A percentile compares a stretch with the other conserved stretches of the same genome.
These are phyloP conservation scores for Cheirogaleus medius DNA, from an alignment of 2,113 vertebrate species.

Conservation along the genomic window DNA sequence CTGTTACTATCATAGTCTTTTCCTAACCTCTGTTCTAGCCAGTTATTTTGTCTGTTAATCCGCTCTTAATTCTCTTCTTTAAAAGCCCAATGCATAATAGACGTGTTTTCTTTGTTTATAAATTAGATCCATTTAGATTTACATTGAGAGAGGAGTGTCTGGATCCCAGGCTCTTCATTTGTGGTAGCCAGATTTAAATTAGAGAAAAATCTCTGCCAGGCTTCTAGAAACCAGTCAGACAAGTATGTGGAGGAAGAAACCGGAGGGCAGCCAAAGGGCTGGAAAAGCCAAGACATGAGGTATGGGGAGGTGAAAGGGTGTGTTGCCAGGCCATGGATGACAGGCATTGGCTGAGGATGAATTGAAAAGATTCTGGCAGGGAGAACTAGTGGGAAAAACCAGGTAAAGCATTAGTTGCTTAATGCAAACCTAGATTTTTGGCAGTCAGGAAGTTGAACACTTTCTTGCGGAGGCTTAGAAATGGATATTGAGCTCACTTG, in stretches of 20 bases:
- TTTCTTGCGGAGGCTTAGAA: background rate
- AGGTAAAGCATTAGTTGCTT: slow-evolving; percentile 29
- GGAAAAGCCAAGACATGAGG: background rate
- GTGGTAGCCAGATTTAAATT: background rate
- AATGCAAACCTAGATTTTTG: slow-evolving; percentile 24
- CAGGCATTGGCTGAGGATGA: slow-evolving; percentile 57
- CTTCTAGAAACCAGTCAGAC: slow-evolving; percentile 70
- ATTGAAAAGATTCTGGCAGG: slow-evolving; percentile 43
- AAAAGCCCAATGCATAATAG: background rate
- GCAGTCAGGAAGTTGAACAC: background rate
- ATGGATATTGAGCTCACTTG: background rate
- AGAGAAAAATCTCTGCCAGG: slow-evolving; percentile 12
- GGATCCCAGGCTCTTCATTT: background rate
- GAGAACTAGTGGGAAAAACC: slow-evolving; percentile 16
- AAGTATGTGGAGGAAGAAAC: slow-evolving; percentile 19
- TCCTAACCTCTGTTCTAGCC: background rate
- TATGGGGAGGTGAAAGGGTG: slow-evolving; percentile 32
- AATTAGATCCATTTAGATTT: background rate
- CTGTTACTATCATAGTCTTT: background rate
- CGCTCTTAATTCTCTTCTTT: background rate
- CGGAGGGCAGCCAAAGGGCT: slow-evolving; percentile 67
- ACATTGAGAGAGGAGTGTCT: background rate
- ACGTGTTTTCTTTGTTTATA: slow-evolving; percentile 35
- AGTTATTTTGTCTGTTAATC: background rate
- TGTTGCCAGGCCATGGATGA: slow-evolving; percentile 31